Percentiles rank a stretch among this genome's conserved stretches.
Evolutionary conservation across 2,797 vertebrate species (phyloP).

Genomic region (Aeoliscus strigatus): DNA sequence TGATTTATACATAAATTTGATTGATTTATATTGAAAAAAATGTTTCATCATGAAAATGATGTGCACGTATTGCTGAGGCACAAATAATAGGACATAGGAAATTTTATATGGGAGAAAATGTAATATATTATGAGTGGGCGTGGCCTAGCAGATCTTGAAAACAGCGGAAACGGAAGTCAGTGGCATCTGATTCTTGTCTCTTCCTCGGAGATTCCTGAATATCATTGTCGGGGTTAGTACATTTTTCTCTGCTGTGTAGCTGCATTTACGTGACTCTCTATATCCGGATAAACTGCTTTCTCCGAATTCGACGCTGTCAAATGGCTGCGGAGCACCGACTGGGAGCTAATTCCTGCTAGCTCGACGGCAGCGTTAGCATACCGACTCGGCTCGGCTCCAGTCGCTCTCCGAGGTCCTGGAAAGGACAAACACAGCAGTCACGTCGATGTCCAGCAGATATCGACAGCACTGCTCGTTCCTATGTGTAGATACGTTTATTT

Average conservation of each 20-base stretch:
- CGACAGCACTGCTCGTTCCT: background rate
- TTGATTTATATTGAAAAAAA: too few species aligned
- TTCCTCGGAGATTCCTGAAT: constrained; percentile 48
- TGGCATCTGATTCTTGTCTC: constrained; percentile 23
- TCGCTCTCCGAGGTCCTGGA: constrained; percentile 71
- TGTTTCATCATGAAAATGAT: too few species aligned
- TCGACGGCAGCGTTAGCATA: constrained; percentile 31
- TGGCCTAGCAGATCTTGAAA: constrained; percentile 22
- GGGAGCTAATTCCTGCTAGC: constrained; percentile 5
- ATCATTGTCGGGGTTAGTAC: constrained; percentile 36
- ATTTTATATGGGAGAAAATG: too few species aligned
- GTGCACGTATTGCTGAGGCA: too few species aligned
- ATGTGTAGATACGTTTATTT: background rate
- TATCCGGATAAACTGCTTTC: background rate
- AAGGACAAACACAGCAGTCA: background rate
- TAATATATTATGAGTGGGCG: constrained; percentile 15
- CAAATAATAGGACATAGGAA: too few species aligned
- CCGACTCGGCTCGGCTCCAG: constrained; percentile 30
- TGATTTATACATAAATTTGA: too few species aligned
- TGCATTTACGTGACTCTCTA: too few species aligned
- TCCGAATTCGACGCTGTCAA: fast-evolving
- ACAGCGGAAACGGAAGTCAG: constrained; percentile 60
- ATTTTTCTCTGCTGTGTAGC: constrained; percentile 1
- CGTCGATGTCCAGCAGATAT: background rate
- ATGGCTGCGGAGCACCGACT: background rate